These are phyloP conservation scores for Emydura subglobosa DNA, from an alignment of 2,113 vertebrate species.

Conservation along the genomic window DNA sequence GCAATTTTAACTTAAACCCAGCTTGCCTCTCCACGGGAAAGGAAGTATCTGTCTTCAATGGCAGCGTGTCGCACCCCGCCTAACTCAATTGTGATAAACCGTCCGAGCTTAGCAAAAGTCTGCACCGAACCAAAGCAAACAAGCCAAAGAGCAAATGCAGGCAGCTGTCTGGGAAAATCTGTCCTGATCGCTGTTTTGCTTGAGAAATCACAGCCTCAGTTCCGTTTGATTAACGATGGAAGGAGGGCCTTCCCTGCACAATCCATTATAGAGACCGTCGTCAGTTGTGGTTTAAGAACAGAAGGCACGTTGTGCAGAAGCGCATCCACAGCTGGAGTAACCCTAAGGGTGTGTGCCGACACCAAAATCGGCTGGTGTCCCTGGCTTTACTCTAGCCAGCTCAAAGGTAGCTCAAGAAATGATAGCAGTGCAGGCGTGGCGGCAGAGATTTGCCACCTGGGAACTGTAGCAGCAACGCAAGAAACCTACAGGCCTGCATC, in stretches of 20 bases:
- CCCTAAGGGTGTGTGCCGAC: too few species aligned
- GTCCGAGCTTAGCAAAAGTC: background rate
- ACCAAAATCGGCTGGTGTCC: too few species aligned
- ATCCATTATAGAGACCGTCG: rapidly evolving
- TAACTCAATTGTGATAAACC: constrained; percentile 13
- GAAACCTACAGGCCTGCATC: too few species aligned
- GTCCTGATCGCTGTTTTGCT: background rate
- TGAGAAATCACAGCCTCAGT: background rate
- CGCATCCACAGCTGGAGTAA: background rate
- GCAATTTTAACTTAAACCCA: background rate
- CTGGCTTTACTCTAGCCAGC: too few species aligned
- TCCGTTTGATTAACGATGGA: background rate
- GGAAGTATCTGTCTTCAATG: background rate
- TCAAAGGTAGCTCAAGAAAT: too few species aligned
- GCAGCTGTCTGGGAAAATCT: constrained; percentile 37
- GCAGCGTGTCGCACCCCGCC: background rate
- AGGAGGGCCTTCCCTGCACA: background rate
- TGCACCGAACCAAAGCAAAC: background rate
- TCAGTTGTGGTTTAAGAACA: background rate
- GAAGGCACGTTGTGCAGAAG: background rate
- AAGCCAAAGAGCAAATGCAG: constrained; percentile 27
- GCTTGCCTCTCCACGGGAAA: background rate
- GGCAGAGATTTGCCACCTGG: too few species aligned
- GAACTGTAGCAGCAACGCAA: too few species aligned
- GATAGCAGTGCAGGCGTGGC: too few species aligned